Conservation (phyloP, 2,888 invertebrate species). For the Argynnis bischoffii region DNA sequence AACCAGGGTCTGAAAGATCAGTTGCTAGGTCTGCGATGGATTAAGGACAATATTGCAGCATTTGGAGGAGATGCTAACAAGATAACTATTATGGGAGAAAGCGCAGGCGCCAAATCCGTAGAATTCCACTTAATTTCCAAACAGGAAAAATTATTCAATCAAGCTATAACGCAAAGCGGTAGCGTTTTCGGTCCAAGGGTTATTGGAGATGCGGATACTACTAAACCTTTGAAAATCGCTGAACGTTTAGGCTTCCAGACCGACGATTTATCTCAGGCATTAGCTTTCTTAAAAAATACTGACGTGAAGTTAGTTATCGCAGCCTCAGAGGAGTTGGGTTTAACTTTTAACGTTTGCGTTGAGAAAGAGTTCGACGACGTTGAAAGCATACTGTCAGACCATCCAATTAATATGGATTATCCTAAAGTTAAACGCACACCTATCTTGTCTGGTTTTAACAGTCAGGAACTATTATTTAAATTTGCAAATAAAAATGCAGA, state of each 20-base stretch:
- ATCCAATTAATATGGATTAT: constrained; percentile 47
- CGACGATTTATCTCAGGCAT: constrained; percentile 43
- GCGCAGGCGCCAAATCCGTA: constrained; percentile 45
- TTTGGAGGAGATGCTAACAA: constrained; percentile 54
- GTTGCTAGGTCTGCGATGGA: constrained; percentile 48
- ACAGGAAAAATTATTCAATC: constrained; percentile 45
- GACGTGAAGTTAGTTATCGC: constrained; percentile 36
- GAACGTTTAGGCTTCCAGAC: constrained; percentile 47
- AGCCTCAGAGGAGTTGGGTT: constrained; percentile 35
- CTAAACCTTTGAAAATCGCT: constrained; percentile 45
- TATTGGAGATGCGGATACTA: constrained; percentile 40
- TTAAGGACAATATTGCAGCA: constrained; percentile 48
- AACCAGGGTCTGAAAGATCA: constrained; percentile 55
- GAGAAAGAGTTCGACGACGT: constrained; percentile 42
- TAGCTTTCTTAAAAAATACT: constrained; percentile 42
- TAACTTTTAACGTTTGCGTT: constrained; percentile 36
- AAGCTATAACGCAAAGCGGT: constrained; percentile 51
- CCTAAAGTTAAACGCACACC: constrained; percentile 53
- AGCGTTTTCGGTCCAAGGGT: constrained; percentile 39
- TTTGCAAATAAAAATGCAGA: constrained; percentile 39
- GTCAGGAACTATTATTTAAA: constrained; percentile 48
- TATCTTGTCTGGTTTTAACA: constrained; percentile 57
- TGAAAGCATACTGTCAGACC: constrained; percentile 47
- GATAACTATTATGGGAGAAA: constrained; percentile 57
- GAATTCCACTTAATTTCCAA: constrained; percentile 46